Conservation (phyloP, 2,888 invertebrate species). For the Papilio protenor region DNA sequence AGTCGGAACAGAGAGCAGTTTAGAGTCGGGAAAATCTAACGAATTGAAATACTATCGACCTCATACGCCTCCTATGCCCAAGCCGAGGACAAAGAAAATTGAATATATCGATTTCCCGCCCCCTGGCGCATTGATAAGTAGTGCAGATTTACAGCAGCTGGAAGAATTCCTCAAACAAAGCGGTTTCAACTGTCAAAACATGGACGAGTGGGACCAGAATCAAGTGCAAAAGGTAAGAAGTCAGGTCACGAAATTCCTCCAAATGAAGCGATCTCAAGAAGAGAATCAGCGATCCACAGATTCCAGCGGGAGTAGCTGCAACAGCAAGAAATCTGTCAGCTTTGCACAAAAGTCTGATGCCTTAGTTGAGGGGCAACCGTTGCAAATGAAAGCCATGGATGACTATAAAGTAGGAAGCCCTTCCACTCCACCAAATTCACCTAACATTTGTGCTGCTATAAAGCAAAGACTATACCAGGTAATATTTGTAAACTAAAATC, state of each 20-base stretch:
- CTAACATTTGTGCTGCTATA: conserved; percentile 87
- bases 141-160: conserved; percentile 87
- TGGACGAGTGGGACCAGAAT: conserved; percentile 87
- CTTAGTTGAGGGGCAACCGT: conserved; percentile 69
- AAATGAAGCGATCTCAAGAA: conserved; percentile 88
- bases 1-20: conserved; percentile 84
- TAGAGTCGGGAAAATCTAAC: conserved; percentile 84
- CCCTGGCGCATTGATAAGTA: conserved; percentile 81
- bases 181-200: conserved; percentile 88
- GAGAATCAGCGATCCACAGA: conserved; percentile 85
- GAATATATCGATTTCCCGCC: conserved; percentile 81
- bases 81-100: conserved; percentile 78
- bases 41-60: conserved; percentile 80
- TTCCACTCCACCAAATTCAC: conserved; percentile 89
- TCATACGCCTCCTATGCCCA: conserved; percentile 81
- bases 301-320: conserved; percentile 84
- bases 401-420: conserved; percentile 77
- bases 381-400: conserved; percentile 78
- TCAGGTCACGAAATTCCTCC: conserved; percentile 88
- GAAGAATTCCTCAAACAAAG: conserved; percentile 89
- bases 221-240: conserved; percentile 88
- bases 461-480: conserved; percentile 85
- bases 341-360: conserved; percentile 86
- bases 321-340: conserved; percentile 90
- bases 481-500: conserved; percentile 60